These are phyloP conservation scores for Matsumyia berberina DNA, from an alignment of 2,888 invertebrate species.

Conservation along the genomic window DNA sequence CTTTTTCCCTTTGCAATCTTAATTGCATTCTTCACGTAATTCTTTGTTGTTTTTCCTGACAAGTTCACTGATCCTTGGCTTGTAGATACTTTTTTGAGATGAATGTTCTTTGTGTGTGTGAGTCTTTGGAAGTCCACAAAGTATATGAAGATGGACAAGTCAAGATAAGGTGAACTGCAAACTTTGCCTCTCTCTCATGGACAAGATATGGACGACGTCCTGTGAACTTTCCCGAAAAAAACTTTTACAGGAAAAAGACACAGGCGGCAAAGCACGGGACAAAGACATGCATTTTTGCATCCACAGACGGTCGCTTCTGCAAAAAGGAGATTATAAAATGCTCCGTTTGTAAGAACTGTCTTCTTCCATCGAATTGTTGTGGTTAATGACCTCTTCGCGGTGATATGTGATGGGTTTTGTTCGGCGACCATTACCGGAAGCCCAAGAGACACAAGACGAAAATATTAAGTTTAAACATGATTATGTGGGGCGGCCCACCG, in stretches of 20 bases:
- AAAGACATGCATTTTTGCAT: constrained; percentile 16
- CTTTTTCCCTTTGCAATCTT: constrained; percentile 36
- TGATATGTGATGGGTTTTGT: constrained; percentile 28
- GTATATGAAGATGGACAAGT: constrained; percentile 45
- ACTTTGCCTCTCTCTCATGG: constrained; percentile 43
- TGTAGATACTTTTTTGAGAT: constrained; percentile 49
- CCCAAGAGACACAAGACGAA: constrained; percentile 36
- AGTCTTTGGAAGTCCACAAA: constrained; percentile 35
- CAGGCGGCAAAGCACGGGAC: constrained; percentile 23
- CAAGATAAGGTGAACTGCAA: constrained; percentile 56
- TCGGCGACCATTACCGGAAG: constrained; percentile 50
- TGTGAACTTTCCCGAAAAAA: constrained; percentile 55
- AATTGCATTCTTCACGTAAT: constrained; percentile 52
- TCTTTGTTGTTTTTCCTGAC: constrained; percentile 13
- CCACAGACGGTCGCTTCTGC: constrained; percentile 15
- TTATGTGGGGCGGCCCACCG: constrained; percentile 23
- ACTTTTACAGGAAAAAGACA: constrained; percentile 33
- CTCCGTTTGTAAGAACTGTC: constrained; percentile 18
- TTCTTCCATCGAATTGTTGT: constrained; percentile 59
- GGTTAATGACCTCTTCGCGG: constrained; percentile 60
- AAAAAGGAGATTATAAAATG: constrained; percentile 53
- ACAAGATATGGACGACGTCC: constrained; percentile 50
- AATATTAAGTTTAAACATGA: constrained; percentile 41
- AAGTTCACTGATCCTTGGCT: constrained; percentile 61
- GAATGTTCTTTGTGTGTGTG: constrained; percentile 24